These are phyloP conservation scores for Acromyrmex heyeri DNA, from an alignment of 1,140 invertebrate genomes.

Conservation along the genomic window DNA sequence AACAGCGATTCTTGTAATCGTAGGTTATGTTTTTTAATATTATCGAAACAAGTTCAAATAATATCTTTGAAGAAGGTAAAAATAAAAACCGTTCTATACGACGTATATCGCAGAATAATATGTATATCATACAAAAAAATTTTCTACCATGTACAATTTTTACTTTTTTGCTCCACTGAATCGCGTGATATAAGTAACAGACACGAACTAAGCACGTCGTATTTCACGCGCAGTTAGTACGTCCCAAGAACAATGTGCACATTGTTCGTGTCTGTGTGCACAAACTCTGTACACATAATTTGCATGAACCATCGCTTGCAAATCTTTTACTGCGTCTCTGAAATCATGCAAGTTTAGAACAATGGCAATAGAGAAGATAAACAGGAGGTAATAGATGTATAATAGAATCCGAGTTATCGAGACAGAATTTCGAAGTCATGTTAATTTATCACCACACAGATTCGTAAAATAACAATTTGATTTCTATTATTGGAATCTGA, in stretches of 20 bases:
- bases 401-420: neutral
- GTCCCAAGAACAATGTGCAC: neutral
- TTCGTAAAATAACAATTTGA: neutral
- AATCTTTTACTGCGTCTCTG: slow-evolving; percentile 34
- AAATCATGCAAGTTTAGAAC: slow-evolving; percentile 41
- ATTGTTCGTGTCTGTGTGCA: slow-evolving; percentile 44
- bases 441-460: neutral
- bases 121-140: neutral
- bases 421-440: slow-evolving; percentile 1
- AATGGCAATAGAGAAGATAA: slow-evolving; percentile 9
- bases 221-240: slow-evolving; percentile 49
- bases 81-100: neutral
- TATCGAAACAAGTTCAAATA: neutral
- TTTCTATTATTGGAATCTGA: neutral
- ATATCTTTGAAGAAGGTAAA: neutral
- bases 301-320: slow-evolving; percentile 58
- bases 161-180: slow-evolving; percentile 33
- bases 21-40: neutral
- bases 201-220: slow-evolving; percentile 9
- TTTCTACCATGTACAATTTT: neutral
- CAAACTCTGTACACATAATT: slow-evolving; percentile 50
- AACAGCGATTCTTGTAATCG: neutral
- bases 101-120: neutral
- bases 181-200: slow-evolving; percentile 36
- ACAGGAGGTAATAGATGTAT: slow-evolving; percentile 1